Base-by-base conservation (phyloP, 2,888 invertebrate genomes). In the Monoplex corrugatus region DNA sequence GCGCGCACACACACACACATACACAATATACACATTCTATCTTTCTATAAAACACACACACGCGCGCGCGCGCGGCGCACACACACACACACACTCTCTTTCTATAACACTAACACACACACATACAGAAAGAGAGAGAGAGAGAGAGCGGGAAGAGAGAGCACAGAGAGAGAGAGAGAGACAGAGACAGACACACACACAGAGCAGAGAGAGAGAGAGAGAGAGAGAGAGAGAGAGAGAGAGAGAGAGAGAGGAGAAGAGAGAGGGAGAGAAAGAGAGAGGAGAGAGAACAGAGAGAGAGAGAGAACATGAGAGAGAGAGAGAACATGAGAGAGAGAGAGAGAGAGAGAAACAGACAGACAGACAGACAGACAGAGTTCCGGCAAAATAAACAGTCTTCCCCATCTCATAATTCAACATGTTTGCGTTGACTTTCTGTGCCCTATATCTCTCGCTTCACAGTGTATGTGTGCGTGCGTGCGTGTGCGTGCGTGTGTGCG, bases 51-150 rank as follows among this genome's bases (percentile, higher is more conserved):
- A 10, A 72, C 72, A 72, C 72, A 72, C 72, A 72, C 72, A 72
- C 72, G 28, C 72, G 28, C 72, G 28, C 72, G 28, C 72, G 28
- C 72, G 28, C 72, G 28, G 28, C 72, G 28, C 72, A 72, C 72
- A 72, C 72, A 72, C 72, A 72, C 72, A 72, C 72, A 72, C 72
- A 72, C 72, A 72, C 72, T 16, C 80, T 35, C 80, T 35, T 38
- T 35, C 80, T 6, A 19, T 35, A 19, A 80, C 80, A 80, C 80
- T 13, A 19, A 80, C 80, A 80, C 80, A 80, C 80, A 80, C 80
- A 80, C 80, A 50, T 19, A 50, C 50, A n/a, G n/a, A n/a, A n/a
- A n/a, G n/a, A n/a, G n/a, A n/a, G n/a, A n/a, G n/a, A n/a, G n/a
- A n/a, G n/a, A n/a, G n/a, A 16, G 16, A 50, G 50, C 8, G 50